phyloP scores from a whole-genome alignment of 2,113 vertebrate genomes.

The Struthio camelus region DNA sequence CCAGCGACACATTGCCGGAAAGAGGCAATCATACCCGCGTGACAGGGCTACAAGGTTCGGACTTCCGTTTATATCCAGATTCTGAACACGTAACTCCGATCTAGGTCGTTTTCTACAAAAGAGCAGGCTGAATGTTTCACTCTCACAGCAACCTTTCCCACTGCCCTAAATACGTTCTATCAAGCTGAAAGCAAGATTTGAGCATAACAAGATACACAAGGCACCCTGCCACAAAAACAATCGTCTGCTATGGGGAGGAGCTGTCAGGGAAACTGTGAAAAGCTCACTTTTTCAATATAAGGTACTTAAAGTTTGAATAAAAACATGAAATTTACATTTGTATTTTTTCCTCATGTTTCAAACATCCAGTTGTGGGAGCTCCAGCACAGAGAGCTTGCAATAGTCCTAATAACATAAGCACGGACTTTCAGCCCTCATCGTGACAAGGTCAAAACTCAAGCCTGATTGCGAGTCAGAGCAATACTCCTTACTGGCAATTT shows the following conservation, averaged over 20 bases:
- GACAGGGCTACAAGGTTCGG: neutral
- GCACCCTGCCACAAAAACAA: neutral
- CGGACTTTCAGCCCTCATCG: neutral
- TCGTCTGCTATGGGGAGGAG: neutral
- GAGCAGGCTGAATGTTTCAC: neutral
- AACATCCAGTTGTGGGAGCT: neutral
- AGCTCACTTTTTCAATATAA: neutral
- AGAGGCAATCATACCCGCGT: rapidly evolving
- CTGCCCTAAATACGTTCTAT: neutral
- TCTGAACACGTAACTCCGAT: neutral
- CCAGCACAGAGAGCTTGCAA: neutral
- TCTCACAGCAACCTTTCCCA: neutral
- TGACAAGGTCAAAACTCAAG: neutral
- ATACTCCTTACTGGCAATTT: neutral
- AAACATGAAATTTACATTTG: neutral
- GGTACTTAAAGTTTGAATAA: neutral
- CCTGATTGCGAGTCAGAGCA: neutral
- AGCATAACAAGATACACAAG: neutral
- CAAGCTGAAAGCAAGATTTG: neutral
- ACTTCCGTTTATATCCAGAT: neutral
- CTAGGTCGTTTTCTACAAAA: neutral
- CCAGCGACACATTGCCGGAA: no score
- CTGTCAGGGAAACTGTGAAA: neutral
- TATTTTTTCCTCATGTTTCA: neutral
- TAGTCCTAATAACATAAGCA: neutral